These are phyloP conservation scores for Styela clava DNA, from an alignment of 23 tunicate genomes.

Conservation along the genomic window DNA sequence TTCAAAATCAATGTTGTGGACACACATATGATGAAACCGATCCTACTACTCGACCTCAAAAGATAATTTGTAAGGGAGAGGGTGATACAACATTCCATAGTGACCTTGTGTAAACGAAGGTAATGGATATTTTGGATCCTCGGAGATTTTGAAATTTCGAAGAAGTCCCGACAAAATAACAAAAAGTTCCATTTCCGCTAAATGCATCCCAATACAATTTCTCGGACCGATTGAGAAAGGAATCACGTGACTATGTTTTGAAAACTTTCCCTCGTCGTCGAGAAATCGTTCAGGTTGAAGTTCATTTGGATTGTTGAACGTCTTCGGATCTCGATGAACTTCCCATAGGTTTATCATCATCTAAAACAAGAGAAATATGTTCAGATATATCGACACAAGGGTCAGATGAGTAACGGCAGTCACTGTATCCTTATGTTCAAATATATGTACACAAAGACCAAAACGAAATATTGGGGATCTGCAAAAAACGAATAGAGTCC, in stretches of 20 bases:
- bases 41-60: too few species aligned
- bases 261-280: not conserved
- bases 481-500: too few species aligned
- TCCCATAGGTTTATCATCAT: not conserved
- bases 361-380: not conserved
- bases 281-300: not conserved
- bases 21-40: too few species aligned
- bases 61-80: not conserved
- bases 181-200: conserved; percentile 3
- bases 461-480: too few species aligned
- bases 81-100: not conserved
- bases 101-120: not conserved
- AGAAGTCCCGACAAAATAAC: not conserved
- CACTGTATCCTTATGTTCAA: too few species aligned
- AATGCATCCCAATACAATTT: not conserved
- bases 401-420: too few species aligned
- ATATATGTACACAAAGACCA: too few species aligned
- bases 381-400: too few species aligned
- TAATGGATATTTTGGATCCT: not conserved
- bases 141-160: not conserved
- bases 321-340: not conserved
- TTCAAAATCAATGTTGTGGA: too few species aligned
- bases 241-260: not conserved
- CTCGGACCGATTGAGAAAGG: not conserved
- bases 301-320: not conserved